A percentile compares a stretch with the other conserved stretches of the same genome.
Conservation (phyloP, 1,140 invertebrate genomes). For the Trichomalopsis sarcophagae region DNA sequence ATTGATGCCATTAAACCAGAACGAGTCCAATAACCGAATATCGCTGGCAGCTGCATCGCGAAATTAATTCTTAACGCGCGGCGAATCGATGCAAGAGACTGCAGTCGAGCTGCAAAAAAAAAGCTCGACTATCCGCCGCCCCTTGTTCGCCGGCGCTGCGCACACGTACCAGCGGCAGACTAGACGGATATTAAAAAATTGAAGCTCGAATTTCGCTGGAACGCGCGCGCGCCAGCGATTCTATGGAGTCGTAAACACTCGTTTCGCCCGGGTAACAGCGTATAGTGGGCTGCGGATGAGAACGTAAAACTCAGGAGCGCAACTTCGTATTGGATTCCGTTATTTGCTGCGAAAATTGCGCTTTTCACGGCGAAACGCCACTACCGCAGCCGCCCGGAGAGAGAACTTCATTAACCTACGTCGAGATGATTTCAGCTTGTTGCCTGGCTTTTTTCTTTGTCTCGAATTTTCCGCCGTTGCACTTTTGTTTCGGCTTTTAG, state of each 20-base stretch:
- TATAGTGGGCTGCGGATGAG: neutral
- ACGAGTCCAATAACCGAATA: too few species aligned
- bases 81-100: too few species aligned
- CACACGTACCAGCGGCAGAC: neutral
- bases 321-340: slow-evolving; percentile 19
- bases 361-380: slow-evolving; percentile 15
- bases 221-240: neutral
- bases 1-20: too few species aligned
- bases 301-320: neutral
- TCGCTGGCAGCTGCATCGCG: too few species aligned
- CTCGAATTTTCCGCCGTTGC: neutral
- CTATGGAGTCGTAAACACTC: slow-evolving; percentile 15
- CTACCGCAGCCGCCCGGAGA: too few species aligned
- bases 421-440: neutral
- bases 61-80: too few species aligned
- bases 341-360: slow-evolving; percentile 27
- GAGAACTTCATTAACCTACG: slow-evolving; percentile 16
- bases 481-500: neutral
- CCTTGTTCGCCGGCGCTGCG: too few species aligned
- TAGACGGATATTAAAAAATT: slow-evolving; percentile 27
- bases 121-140: too few species aligned
- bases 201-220: neutral
- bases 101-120: too few species aligned
- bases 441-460: slow-evolving; percentile 7
- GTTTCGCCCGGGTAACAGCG: neutral